Evolutionary conservation across 1,140 invertebrate genomes (phyloP).

Genomic region (Scaptomyza montana): DNA sequence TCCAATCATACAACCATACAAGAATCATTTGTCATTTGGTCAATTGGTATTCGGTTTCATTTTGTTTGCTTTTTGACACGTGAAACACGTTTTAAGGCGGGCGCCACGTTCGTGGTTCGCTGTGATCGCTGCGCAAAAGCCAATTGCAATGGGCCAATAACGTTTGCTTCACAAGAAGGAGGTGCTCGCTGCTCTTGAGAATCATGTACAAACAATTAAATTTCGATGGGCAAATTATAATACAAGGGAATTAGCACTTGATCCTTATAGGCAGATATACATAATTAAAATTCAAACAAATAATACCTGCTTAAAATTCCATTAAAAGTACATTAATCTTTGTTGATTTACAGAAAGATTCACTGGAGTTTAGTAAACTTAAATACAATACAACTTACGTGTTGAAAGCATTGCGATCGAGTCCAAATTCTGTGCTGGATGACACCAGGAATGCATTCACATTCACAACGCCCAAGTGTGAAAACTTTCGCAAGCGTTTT

Average conservation of each 20-base stretch:
- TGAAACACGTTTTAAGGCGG: conserved; percentile 60
- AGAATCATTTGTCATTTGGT: conserved; percentile 40
- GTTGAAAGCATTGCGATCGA: conserved; percentile 53
- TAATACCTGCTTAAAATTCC: no score
- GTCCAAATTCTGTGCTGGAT: conserved; percentile 59
- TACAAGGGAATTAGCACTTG: no score
- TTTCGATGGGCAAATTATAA: no score
- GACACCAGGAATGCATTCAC: conserved; percentile 57
- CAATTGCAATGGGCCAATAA: conserved; percentile 36
- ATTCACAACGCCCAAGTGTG: conserved; percentile 78
- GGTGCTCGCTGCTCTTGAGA: neutral
- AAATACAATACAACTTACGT: conserved; percentile 80
- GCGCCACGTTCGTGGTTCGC: conserved; percentile 41
- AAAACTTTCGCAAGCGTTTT: conserved; percentile 71
- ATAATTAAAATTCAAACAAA: no score
- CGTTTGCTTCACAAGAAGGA: neutral
- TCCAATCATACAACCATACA: conserved; percentile 7
- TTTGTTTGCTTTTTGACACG: conserved; percentile 56
- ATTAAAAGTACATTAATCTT: neutral
- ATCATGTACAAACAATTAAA: neutral
- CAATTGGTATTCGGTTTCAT: conserved; percentile 33
- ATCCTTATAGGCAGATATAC: no score
- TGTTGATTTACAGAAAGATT: conserved; percentile 67
- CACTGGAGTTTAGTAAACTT: conserved; percentile 75
- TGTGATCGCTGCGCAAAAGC: conserved; percentile 19